Conservation (phyloP, 1,140 invertebrate genomes). For the Bombus breviceps region DNA sequence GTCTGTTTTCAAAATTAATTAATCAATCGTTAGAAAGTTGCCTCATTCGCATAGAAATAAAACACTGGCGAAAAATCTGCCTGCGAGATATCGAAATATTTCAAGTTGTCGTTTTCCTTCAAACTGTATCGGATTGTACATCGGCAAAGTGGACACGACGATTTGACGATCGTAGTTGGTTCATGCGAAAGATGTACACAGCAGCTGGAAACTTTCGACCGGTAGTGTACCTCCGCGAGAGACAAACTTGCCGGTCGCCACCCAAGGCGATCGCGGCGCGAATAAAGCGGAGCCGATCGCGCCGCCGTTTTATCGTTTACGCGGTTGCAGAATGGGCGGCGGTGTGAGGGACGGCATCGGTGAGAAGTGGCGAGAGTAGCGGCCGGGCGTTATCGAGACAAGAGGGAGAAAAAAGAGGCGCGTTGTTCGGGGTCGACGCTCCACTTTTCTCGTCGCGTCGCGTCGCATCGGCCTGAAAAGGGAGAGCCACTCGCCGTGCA, state of each 20-base stretch:
- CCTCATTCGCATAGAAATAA: too few relatives aligned
- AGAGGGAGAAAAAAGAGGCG: constrained; percentile 13
- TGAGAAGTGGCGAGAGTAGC: constrained; percentile 49
- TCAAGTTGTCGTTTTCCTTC: accelerated
- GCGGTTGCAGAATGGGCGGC: constrained; percentile 53
- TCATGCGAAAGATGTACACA: too few relatives aligned
- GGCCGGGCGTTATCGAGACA: constrained; percentile 14
- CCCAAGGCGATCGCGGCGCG: constrained; percentile 18
- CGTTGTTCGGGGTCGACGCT: constrained; percentile 68
- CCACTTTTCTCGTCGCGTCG: constrained; percentile 64
- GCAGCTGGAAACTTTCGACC: too few relatives aligned
- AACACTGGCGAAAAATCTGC: too few relatives aligned
- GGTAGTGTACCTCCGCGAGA: not conserved
- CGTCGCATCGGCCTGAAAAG: constrained; percentile 37
- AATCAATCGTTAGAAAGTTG: too few relatives aligned
- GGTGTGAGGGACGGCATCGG: not conserved
- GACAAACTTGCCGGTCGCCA: not conserved
- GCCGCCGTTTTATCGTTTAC: constrained; percentile 47
- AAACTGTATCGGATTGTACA: too few relatives aligned
- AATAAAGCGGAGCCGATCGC: constrained; percentile 3
- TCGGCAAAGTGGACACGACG: too few relatives aligned
- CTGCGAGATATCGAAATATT: too few relatives aligned
- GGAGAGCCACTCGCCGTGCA: constrained; percentile 35
- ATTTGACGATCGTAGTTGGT: too few relatives aligned
- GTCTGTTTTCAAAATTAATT: too few relatives aligned